These are phyloP conservation scores for Danionella dracula DNA, from an alignment of 2,797 vertebrate genomes.

Conservation along the genomic window DNA sequence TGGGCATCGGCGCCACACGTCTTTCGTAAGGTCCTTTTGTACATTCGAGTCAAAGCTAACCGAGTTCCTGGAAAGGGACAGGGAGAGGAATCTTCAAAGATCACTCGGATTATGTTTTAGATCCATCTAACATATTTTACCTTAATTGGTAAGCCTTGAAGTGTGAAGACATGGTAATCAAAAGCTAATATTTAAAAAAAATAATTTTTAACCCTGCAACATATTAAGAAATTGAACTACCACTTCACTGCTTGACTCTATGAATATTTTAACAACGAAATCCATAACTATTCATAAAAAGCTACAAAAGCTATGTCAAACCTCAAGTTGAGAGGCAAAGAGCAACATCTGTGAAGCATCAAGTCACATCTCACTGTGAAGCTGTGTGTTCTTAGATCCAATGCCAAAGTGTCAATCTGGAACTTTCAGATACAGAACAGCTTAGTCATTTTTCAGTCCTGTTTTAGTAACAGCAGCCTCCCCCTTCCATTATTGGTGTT, in stretches of 20 bases:
- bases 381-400: neutral
- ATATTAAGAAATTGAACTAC: too few relatives aligned
- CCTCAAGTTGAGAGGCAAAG: too few relatives aligned
- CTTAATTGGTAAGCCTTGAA: too few relatives aligned
- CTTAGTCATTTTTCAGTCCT: neutral
- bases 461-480: neutral
- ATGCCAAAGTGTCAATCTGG: neutral
- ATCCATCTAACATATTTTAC: too few relatives aligned
- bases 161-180: too few relatives aligned
- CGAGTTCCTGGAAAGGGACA: slow-evolving; percentile 1
- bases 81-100: neutral
- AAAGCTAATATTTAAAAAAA: too few relatives aligned
- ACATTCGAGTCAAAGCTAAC: neutral
- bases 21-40: slow-evolving; percentile 5
- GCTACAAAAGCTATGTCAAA: too few relatives aligned
- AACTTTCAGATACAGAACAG: neutral
- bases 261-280: too few relatives aligned
- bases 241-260: too few relatives aligned
- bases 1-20: neutral
- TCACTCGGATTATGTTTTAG: slow-evolving; percentile 14
- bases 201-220: too few relatives aligned
- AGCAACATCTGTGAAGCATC: neutral
- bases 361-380: neutral
- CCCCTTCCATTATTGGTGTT: neutral
- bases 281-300: too few relatives aligned